Base-by-base conservation (phyloP, 2,888 invertebrate genomes). In the Lydus trimaculatus region DNA sequence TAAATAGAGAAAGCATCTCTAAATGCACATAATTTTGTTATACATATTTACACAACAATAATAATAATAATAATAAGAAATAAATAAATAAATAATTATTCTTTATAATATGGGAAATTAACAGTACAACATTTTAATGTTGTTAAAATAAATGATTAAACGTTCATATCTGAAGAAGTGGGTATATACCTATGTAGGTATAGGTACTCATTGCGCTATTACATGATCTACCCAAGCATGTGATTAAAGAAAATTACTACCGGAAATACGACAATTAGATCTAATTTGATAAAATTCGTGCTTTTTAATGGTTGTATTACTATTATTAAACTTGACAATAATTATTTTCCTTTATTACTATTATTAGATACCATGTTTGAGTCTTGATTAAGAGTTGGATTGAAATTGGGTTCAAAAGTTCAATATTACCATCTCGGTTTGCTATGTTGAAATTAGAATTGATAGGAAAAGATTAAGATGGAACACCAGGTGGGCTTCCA, bases 191-290 rank as follows among this genome's bases (percentile, higher is more conserved):
- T n/a, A n/a, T n/a, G n/a, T n/a, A n/a, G n/a, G n/a, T n/a, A n/a
- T n/a, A n/a, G n/a, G n/a, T 61, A 61, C 36, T 36, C 58, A 11
- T 17, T 28, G n/a, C 28, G 28, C 52, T 33, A 60, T 68, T 65
- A 68, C 61, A 62, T 59, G 60, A 65, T 65, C 43, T 66, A 69
- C 17, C 69, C 66, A 61, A 69, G 66, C 69, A 66, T 69, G 43
- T 69, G 63, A 69, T 69, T 69, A 39, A 66, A 59, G 69, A 66
- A 69, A 69, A 69, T 69, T 69, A 66, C 66, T 25, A 56, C 61
- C 69, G 69, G 69, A 69, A 60, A 59, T 63, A 66, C 69, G 58
- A 64, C 61, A 39, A 66, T 69, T 69, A 66, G 59, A 69, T 66
- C 63, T 69, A 69, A 69, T 69, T 69, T 66, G 64, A 63, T 28